These are phyloP conservation scores for Alcedo quadribrachys DNA, from an alignment of 2,797 vertebrate species.

Conservation along the genomic window DNA sequence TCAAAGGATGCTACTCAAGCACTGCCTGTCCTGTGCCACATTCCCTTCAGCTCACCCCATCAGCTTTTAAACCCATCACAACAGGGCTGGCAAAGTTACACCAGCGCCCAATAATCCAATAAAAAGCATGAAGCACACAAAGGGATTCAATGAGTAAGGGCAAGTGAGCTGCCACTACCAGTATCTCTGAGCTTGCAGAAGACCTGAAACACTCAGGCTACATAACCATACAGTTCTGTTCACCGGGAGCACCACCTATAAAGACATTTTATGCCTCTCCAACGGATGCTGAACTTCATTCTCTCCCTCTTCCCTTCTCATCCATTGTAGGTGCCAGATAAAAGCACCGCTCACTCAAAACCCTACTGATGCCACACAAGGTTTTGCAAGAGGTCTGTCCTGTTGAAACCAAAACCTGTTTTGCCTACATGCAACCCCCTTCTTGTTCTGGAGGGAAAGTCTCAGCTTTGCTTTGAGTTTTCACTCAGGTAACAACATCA, in stretches of 20 bases:
- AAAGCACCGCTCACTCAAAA: neutral
- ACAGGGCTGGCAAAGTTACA: neutral
- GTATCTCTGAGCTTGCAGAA: neutral
- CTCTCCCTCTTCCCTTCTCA: neutral
- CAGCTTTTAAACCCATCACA: neutral
- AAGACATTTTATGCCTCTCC: neutral
- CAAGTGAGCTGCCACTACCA: neutral
- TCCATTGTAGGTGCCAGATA: neutral
- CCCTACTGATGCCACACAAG: accelerated
- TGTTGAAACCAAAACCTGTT: neutral
- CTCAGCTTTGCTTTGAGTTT: neutral
- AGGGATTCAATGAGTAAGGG: neutral
- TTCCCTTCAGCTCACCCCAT: neutral
- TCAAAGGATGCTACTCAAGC: neutral
- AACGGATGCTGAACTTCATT: neutral
- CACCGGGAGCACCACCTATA: neutral
- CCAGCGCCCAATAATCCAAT: neutral
- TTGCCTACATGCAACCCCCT: neutral
- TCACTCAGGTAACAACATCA: neutral
- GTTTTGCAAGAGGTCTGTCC: neutral
- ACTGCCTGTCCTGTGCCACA: neutral
- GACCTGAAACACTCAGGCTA: neutral
- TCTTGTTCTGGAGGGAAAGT: neutral
- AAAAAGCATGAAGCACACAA: neutral
- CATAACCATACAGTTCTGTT: neutral